Base-by-base conservation (phyloP, 1,140 invertebrate genomes). In the Augochlora pura region DNA sequence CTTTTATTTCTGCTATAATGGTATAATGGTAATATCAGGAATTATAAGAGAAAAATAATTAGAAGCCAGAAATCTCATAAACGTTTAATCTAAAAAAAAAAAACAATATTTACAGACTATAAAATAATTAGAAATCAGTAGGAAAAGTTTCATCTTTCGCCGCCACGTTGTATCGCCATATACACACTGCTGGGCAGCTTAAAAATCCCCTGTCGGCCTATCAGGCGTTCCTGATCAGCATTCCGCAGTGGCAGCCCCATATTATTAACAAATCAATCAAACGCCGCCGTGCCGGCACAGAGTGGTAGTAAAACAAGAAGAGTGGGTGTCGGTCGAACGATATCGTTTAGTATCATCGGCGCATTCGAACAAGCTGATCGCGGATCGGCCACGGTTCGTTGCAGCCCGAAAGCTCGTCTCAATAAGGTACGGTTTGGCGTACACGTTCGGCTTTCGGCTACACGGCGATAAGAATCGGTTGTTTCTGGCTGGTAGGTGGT, bases 381-480 rank as follows among this genome's bases (percentile, higher is more conserved):
- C 39, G 65, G 70, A 49, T 52, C 32, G 59, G 60, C 4, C n/a
- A 16, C 18, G 49, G 16, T 71, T 38, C n/a, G 32, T 42, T 57
- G 9, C 12, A 42, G 14, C 5, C 32, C 16, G 8, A n/a, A 4
- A 5, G 25, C 52, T 73, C 49, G 64, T 59, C 62, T 38, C 60
- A 79, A 59, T 73, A 65, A 66, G 70, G 66, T 63, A 65, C 25
- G 62, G 49, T 66, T n/a, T 79, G 77, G 69, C 62, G 64, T 52
- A 57, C n/a, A n/a, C 66, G 68, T 69, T 79, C 71, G 60, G 25
- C 32, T 64, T n/a, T 49, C 14, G 14, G 25, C 18, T 4, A 14
- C n/a, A n/a, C n/a, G n/a, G n/a, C 21, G 83, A 86, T 85, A 86
- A 85, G 76, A n/a, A 86, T 85, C 84, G 60, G 72, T n/a, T 39